A percentile compares a stretch with the other conserved stretches of the same genome.
Evolutionary conservation across 2,888 invertebrate genomes (phyloP).

Genomic region (Ecliptopera silaceata): DNA sequence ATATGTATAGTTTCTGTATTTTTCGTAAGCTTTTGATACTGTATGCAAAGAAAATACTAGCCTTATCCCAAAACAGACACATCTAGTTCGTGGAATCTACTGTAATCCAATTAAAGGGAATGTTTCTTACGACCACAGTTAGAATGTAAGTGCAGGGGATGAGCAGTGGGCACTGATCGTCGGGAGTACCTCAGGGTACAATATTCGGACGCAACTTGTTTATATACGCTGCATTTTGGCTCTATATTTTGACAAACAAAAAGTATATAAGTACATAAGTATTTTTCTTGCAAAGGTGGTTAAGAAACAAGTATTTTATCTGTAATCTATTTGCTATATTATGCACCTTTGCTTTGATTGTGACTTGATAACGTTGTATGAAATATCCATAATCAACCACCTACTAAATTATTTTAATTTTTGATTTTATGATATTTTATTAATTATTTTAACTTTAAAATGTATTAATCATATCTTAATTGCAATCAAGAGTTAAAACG

Average conservation of each 20-base stretch:
- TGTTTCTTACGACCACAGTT: slow-evolving; percentile 63
- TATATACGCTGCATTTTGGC: slow-evolving; percentile 16
- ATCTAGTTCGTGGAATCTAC: slow-evolving; percentile 34
- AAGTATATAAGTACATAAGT: too few relatives aligned
- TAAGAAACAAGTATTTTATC: too few relatives aligned
- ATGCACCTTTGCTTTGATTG: too few relatives aligned
- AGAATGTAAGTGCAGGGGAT: slow-evolving; percentile 57
- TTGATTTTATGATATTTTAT: not conserved
- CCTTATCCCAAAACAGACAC: slow-evolving; percentile 16
- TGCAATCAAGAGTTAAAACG: slow-evolving; percentile 1
- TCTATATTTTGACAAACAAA: too few relatives aligned
- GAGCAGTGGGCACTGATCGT: slow-evolving; percentile 47
- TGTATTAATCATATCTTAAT: not conserved
- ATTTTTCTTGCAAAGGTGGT: too few relatives aligned
- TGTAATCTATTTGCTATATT: too few relatives aligned
- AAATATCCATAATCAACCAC: too few relatives aligned
- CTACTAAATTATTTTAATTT: too few relatives aligned
- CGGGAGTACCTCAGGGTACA: slow-evolving; percentile 53
- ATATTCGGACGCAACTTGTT: slow-evolving; percentile 51
- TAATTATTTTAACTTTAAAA: not conserved
- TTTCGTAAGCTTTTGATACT: slow-evolving; percentile 10
- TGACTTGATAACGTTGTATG: too few relatives aligned
- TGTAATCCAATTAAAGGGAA: slow-evolving; percentile 66
- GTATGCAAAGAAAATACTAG: slow-evolving; percentile 11
- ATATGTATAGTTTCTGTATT: slow-evolving; percentile 12